phyloP scores from a whole-genome alignment of 2,888 invertebrate genomes.

The Eristalis tenax region DNA sequence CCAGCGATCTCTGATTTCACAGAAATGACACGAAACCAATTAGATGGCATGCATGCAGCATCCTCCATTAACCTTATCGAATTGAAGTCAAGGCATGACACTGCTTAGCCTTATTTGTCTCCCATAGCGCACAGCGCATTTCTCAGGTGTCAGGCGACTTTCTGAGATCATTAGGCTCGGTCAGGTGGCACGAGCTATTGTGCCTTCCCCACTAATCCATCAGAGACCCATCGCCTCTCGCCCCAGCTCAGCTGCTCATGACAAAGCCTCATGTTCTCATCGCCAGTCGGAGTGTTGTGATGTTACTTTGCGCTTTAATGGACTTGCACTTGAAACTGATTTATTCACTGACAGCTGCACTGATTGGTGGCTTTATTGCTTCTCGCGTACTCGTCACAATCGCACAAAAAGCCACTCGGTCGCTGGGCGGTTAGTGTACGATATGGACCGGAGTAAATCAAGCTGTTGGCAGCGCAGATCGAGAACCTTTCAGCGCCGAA shows the following conservation, averaged over 20 bases:
- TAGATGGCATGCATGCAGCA: neutral
- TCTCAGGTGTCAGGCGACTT: slow-evolving; percentile 36
- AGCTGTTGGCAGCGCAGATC: neutral
- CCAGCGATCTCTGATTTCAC: neutral
- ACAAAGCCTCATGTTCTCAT: neutral
- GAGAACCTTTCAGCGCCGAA: slow-evolving; percentile 3
- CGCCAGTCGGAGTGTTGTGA: neutral
- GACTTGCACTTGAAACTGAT: slow-evolving; percentile 41
- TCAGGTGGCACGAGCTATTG: slow-evolving; percentile 24
- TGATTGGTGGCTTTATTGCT: slow-evolving; percentile 13
- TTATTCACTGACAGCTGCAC: slow-evolving; percentile 21
- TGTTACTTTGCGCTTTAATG: slow-evolving; percentile 13
- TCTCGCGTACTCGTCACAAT: neutral
- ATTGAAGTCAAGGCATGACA: slow-evolving; percentile 68
- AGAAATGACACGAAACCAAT: neutral
- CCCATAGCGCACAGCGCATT: slow-evolving; percentile 26
- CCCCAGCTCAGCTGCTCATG: neutral
- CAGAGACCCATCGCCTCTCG: neutral
- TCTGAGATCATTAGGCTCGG: slow-evolving; percentile 44
- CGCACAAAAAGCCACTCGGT: neutral
- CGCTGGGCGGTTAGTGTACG: neutral
- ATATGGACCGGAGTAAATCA: neutral
- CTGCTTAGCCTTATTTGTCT: slow-evolving; percentile 53
- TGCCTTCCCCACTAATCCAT: neutral
- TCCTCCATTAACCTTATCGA: slow-evolving; percentile 44